phyloP scores from a whole-genome alignment of 2,888 invertebrate species.

The Brachycybe producta region DNA sequence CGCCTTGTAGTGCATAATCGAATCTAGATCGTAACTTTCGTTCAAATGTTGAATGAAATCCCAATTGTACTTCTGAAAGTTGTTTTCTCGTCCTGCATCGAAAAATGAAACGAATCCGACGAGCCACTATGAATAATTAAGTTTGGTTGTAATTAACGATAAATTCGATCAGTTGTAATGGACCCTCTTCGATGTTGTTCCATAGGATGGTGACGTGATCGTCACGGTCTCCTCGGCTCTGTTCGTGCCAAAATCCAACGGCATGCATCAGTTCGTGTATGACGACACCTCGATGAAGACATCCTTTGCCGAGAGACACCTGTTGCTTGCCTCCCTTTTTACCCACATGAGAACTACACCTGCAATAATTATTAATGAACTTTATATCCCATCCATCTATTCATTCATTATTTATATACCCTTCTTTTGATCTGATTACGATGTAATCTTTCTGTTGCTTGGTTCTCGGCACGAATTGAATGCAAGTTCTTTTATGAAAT shows the following conservation, averaged over 20 bases:
- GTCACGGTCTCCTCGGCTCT: slow-evolving; percentile 38
- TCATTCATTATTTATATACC: slow-evolving; percentile 21
- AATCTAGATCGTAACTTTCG: slow-evolving; percentile 29
- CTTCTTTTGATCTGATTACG: slow-evolving; percentile 28
- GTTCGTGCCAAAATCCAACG: slow-evolving; percentile 40
- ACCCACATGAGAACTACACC: slow-evolving; percentile 41
- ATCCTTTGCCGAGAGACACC: slow-evolving; percentile 36
- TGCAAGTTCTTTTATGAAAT: slow-evolving; percentile 33
- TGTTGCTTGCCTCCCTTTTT: slow-evolving; percentile 39
- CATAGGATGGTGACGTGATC: slow-evolving; percentile 34
- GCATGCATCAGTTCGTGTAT: slow-evolving; percentile 41
- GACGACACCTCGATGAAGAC: slow-evolving; percentile 36
- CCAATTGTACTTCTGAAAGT: slow-evolving; percentile 30
- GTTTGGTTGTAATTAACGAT: no score
- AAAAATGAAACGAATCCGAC: no score
- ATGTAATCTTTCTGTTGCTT: slow-evolving; percentile 28
- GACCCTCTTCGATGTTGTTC: no score
- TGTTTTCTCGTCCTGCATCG: slow-evolving; percentile 29
- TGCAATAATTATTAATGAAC: slow-evolving; percentile 15
- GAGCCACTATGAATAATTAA: no score
- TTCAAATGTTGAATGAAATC: slow-evolving; percentile 28
- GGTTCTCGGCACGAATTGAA: slow-evolving; percentile 28
- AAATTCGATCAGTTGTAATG: no score
- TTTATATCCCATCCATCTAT: neutral
- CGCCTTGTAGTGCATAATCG: slow-evolving; percentile 34